Evolutionary conservation across 1,140 invertebrate species (phyloP).

Genomic region (Dendroctonus ponderosae): DNA sequence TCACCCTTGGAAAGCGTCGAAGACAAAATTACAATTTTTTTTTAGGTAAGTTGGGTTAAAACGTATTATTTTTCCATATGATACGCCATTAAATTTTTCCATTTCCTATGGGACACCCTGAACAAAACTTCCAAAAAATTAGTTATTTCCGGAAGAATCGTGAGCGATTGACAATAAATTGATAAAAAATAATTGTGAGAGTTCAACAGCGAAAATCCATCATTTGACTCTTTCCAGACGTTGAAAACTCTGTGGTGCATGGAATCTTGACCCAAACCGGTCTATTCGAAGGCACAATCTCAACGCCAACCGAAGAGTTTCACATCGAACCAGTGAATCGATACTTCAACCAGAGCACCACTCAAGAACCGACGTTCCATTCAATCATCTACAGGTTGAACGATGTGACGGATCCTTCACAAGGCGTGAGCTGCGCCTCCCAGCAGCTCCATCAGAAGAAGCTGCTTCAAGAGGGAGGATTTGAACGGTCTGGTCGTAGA

Average conservation of each 20-base stretch:
- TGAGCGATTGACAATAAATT: no score
- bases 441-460: constrained; percentile 58
- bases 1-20: no score
- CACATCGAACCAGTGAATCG: constrained; percentile 83
- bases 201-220: no score
- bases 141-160: no score
- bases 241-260: constrained; percentile 78
- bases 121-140: no score
- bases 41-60: no score
- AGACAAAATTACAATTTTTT: no score
- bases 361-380: constrained; percentile 61
- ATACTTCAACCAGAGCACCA: constrained; percentile 61
- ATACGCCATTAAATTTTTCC: no score
- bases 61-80: no score
- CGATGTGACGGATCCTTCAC: constrained; percentile 69
- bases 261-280: constrained; percentile 84
- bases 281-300: constrained; percentile 84
- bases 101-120: no score
- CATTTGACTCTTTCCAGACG: constrained; percentile 63
- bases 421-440: constrained; percentile 54
- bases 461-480: constrained; percentile 35
- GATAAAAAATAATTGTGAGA: no score
- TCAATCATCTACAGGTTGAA: constrained; percentile 80
- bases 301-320: constrained; percentile 72
- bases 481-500: background rate